A percentile compares a stretch with the other conserved stretches of the same genome.
Evolutionary conservation across 2,888 invertebrate genomes (phyloP).

Genomic region (Lasius fuliginosus): DNA sequence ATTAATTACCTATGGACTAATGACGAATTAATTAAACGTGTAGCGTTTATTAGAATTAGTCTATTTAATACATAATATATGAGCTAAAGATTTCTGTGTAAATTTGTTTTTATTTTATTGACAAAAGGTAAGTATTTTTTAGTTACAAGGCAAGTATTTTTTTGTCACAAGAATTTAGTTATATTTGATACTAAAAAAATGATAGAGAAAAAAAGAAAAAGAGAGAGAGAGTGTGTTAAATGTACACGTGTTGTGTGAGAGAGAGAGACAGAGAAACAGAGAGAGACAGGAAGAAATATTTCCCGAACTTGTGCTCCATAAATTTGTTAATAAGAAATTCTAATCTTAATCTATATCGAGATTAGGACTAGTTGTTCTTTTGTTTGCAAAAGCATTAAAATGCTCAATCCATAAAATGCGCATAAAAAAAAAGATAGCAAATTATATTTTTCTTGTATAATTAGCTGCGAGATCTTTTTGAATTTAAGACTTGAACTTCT

Average conservation of each 20-base stretch:
- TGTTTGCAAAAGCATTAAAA: background rate
- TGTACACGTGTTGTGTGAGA: too few species aligned
- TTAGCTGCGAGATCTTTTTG: conserved; percentile 67
- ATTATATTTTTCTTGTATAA: background rate
- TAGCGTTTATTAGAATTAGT: too few species aligned
- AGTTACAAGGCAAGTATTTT: background rate
- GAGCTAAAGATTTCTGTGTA: background rate
- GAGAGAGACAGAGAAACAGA: background rate
- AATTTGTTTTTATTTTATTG: background rate
- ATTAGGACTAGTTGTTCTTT: background rate
- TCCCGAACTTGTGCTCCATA: background rate
- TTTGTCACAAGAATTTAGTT: background rate
- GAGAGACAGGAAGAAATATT: background rate
- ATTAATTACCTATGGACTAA: background rate
- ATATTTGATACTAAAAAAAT: background rate
- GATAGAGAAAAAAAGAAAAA: background rate
- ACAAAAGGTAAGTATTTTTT: background rate
- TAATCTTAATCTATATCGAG: background rate
- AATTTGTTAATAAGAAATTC: background rate
- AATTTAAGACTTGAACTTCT: conserved; percentile 70
- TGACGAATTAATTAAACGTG: background rate
- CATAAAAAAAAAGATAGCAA: background rate
- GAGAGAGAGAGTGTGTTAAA: background rate
- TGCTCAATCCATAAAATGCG: background rate
- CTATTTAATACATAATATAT: background rate